A percentile compares a stretch with the other conserved stretches of the same genome.
Conservation (phyloP, 2,888 invertebrate genomes). For the Chirona hameri region DNA sequence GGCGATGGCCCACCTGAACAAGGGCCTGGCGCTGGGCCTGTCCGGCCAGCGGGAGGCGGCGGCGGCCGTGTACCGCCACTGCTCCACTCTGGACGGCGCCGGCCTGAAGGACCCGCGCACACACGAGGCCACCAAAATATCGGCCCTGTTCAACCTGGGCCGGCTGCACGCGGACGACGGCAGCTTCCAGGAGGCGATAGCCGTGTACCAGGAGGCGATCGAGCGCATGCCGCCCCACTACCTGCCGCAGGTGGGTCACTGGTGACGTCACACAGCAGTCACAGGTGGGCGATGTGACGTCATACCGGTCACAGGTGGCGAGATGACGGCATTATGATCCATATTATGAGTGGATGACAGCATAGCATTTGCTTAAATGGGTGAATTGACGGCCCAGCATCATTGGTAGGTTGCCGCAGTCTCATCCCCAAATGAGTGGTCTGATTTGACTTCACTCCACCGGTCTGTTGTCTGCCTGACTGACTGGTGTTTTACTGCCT, state of each 20-base stretch:
- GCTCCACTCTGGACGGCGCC: conserved; percentile 76
- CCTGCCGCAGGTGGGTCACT: conserved; percentile 65
- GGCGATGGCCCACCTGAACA: conserved; percentile 89
- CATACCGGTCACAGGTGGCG: too few species aligned
- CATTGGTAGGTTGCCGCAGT: too few species aligned
- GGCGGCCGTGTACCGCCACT: conserved; percentile 72
- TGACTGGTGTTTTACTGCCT: too few species aligned
- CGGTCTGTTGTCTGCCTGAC: too few species aligned
- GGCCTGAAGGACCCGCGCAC: conserved; percentile 83
- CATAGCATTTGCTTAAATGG: too few species aligned
- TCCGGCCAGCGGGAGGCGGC: conserved; percentile 79
- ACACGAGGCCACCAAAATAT: conserved; percentile 83
- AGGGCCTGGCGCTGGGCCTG: conserved; percentile 81
- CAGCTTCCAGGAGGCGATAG: conserved; percentile 74
- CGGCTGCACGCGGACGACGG: conserved; percentile 78
- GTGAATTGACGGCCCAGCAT: too few species aligned
- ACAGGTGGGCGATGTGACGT: too few species aligned
- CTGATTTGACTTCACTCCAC: too few species aligned
- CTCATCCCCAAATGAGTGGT: too few species aligned
- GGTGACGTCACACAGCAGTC: neutral
- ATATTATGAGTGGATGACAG: too few species aligned
- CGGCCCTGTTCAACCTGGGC: conserved; percentile 84
- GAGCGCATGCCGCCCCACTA: conserved; percentile 74
- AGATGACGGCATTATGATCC: too few species aligned
- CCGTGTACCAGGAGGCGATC: conserved; percentile 81